A percentile compares a stretch with the other conserved stretches of the same genome.
These are phyloP conservation scores for Potamilus streckersoni DNA, from an alignment of 1,140 invertebrate species.

Conservation along the genomic window DNA sequence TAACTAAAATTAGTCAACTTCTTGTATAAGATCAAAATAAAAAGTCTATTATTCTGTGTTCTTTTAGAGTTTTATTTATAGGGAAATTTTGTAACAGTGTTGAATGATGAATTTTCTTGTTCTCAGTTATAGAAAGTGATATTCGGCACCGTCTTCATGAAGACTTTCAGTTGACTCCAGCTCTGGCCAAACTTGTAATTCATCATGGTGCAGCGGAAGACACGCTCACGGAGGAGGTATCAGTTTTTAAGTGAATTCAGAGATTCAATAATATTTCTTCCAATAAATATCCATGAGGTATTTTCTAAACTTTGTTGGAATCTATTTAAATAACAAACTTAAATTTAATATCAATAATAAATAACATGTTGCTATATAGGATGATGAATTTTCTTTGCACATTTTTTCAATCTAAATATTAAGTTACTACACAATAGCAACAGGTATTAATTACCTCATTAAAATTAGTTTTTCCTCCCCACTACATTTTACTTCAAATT, in stretches of 20 bases:
- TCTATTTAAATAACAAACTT: background rate
- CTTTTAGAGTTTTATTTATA: background rate
- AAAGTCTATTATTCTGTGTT: no score
- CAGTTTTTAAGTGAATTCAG: background rate
- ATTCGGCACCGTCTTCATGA: conserved; percentile 50
- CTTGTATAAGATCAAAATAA: no score
- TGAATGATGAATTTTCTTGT: background rate
- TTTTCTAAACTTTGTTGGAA: background rate
- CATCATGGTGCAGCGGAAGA: conserved; percentile 38
- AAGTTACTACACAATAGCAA: no score
- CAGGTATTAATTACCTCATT: no score
- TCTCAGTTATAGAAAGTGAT: conserved; percentile 47
- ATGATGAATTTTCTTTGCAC: no score
- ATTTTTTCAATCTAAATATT: no score
- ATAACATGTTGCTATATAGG: background rate
- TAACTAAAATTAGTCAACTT: no score
- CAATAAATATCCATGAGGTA: background rate
- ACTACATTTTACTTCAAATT: no score
- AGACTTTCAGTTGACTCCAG: conserved; percentile 49
- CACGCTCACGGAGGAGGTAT: conserved; percentile 43
- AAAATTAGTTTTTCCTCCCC: no score
- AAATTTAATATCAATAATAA: no score
- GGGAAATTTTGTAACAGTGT: background rate
- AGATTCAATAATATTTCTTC: background rate
- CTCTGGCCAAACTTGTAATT: conserved; percentile 43